These are phyloP conservation scores for Carcharodon carcharias DNA, from an alignment of 2,797 vertebrate genomes.

Conservation along the genomic window DNA sequence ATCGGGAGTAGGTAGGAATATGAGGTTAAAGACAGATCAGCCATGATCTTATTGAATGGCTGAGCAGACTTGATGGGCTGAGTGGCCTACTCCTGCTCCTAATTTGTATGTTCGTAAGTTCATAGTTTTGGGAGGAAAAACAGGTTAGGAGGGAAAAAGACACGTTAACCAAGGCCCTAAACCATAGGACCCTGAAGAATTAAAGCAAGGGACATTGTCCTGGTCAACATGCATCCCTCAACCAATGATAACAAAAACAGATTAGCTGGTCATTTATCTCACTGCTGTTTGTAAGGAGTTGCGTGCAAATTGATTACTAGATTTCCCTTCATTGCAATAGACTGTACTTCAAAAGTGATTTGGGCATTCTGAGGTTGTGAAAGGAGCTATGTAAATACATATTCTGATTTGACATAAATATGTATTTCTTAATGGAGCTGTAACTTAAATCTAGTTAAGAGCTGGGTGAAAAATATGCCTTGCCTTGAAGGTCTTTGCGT, in stretches of 20 bases:
- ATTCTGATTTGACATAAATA: not conserved
- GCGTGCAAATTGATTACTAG: not conserved
- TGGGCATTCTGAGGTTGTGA: not conserved
- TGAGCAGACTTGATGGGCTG: too few species aligned
- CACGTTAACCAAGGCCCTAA: not conserved
- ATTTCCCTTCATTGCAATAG: not conserved
- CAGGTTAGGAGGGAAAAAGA: not conserved
- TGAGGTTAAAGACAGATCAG: too few species aligned
- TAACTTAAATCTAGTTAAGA: not conserved
- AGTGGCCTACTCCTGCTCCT: not conserved
- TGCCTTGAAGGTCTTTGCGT: not conserved
- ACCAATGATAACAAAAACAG: not conserved
- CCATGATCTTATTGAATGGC: too few species aligned
- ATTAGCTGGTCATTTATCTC: too few species aligned
- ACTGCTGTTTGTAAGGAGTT: not conserved
- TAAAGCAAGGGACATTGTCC: not conserved
- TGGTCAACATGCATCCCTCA: not conserved
- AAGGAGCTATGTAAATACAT: not conserved
- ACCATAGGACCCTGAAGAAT: not conserved
- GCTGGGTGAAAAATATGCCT: not conserved
- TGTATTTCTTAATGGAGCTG: not conserved
- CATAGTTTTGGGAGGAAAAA: not conserved
- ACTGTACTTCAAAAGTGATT: not conserved
- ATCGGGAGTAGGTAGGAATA: too few species aligned
- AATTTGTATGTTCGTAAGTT: not conserved